Percentiles rank a stretch among this genome's conserved stretches.
phyloP scores from a whole-genome alignment of 2,888 invertebrate species.

The Drosophila macrospina region DNA sequence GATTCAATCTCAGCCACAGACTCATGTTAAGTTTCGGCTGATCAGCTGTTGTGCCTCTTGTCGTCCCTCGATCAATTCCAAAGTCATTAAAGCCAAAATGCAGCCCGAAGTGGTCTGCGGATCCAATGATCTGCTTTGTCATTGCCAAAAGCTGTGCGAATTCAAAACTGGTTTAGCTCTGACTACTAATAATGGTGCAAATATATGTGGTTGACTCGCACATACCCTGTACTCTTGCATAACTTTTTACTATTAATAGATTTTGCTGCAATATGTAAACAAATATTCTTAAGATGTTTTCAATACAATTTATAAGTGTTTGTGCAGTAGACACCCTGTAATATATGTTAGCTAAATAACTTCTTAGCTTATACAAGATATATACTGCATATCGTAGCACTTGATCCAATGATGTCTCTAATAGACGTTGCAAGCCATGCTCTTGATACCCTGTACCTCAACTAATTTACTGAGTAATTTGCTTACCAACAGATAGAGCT shows the following conservation, averaged over 20 bases:
- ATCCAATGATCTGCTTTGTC: slow-evolving; percentile 39
- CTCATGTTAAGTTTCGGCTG: neutral
- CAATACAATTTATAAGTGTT: neutral
- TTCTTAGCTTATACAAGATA: no score
- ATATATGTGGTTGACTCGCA: neutral
- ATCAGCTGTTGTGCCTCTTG: slow-evolving; percentile 7
- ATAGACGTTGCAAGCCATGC: no score
- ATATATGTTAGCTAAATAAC: no score
- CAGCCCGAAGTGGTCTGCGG: slow-evolving; percentile 5
- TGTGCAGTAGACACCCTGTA: neutral
- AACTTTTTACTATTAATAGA: neutral
- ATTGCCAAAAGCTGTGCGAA: slow-evolving; percentile 42
- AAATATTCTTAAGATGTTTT: neutral
- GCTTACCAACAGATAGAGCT: no score
- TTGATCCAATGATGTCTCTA: no score
- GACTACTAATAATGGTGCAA: neutral
- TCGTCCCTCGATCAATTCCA: neutral
- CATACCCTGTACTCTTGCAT: slow-evolving; percentile 9
- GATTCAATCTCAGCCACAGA: neutral
- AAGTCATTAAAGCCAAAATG: slow-evolving; percentile 8
- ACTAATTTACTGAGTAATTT: no score
- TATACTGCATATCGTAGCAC: no score
- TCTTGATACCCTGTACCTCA: no score
- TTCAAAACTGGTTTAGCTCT: slow-evolving; percentile 33
- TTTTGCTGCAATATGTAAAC: neutral